phyloP scores from a whole-genome alignment of 2,797 vertebrate genomes.

The Okamejei kenojei region DNA sequence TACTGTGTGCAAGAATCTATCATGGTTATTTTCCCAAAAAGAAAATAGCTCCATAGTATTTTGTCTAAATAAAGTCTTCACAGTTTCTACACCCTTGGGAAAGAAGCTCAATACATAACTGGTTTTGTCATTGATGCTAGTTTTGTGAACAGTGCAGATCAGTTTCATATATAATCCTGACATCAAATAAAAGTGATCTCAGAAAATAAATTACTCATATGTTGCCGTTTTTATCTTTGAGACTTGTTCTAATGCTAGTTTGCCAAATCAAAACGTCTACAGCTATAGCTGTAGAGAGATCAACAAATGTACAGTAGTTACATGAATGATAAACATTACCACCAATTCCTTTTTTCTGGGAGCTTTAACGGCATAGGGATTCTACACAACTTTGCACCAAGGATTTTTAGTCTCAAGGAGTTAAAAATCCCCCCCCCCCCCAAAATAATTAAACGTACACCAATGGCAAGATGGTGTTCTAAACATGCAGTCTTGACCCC shows the following conservation, averaged over 20 bases:
- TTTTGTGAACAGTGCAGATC: neutral
- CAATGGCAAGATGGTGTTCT: neutral
- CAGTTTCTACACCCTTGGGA: neutral
- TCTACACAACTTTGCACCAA: neutral
- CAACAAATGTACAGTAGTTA: neutral
- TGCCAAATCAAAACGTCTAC: slow-evolving; percentile 9
- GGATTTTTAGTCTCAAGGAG: neutral
- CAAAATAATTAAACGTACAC: neutral
- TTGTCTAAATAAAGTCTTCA: neutral
- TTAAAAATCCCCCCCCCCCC: no score
- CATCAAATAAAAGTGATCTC: neutral
- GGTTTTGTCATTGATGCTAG: neutral
- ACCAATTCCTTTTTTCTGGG: neutral
- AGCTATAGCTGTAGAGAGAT: neutral
- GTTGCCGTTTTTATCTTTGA: neutral
- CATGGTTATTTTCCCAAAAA: neutral
- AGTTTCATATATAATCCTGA: neutral
- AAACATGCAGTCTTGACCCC: neutral
- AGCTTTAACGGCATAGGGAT: no score
- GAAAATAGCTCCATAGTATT: neutral
- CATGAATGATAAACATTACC: neutral
- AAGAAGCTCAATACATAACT: neutral
- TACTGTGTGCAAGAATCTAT: neutral
- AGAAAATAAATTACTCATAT: neutral
- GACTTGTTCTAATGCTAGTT: neutral